These are phyloP conservation scores for Vulpes lagopus DNA, from an alignment of 2,113 vertebrate species.

Conservation along the genomic window DNA sequence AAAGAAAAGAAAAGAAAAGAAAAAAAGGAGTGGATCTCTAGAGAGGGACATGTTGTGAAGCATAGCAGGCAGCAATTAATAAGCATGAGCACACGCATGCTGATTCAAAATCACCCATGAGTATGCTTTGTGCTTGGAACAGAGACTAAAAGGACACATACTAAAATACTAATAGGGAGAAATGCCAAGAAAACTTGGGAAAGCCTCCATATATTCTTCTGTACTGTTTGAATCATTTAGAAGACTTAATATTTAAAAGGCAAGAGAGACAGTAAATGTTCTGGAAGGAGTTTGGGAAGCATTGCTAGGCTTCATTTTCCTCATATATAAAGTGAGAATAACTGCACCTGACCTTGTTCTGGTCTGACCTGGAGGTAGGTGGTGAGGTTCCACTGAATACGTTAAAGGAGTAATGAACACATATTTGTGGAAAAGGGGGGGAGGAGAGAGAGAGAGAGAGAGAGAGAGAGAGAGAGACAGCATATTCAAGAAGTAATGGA, in stretches of 20 bases:
- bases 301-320: not conserved
- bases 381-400: not conserved
- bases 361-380: not conserved
- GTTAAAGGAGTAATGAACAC: not conserved
- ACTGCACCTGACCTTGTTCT: not conserved
- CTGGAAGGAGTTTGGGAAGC: not conserved
- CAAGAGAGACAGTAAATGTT: not conserved
- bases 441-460: not conserved
- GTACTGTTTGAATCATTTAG: not conserved
- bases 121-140: not conserved
- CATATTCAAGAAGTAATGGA: not conserved
- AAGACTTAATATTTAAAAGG: not conserved
- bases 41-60: not conserved
- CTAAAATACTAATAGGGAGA: not conserved
- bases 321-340: not conserved
- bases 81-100: fast-evolving
- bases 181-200: not conserved
- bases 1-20: too few species aligned
- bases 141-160: not conserved
- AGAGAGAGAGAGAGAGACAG: not conserved
- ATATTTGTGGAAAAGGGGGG: not conserved
- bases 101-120: not conserved
- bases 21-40: not conserved
- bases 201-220: not conserved
- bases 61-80: not conserved